Evolutionary conservation across 2,888 invertebrate species (phyloP).

Genomic region (Polydrusus cervinus): DNA sequence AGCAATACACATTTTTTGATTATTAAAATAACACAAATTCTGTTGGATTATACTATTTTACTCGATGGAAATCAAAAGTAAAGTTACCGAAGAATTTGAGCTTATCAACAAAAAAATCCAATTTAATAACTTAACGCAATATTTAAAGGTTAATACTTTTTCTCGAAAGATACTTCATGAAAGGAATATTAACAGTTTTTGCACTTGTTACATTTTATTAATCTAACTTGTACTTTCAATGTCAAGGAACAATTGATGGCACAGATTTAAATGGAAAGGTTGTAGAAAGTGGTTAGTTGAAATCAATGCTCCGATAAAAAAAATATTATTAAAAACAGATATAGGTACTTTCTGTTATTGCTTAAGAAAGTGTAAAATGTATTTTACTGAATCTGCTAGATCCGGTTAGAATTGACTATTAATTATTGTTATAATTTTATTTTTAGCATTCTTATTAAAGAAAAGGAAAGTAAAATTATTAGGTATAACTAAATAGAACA

Average conservation of each 20-base stretch:
- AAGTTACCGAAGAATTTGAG: too few relatives aligned
- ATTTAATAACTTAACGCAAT: too few relatives aligned
- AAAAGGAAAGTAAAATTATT: not conserved
- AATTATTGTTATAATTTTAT: constrained; percentile 10
- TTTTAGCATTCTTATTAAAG: not conserved
- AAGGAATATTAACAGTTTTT: too few relatives aligned
- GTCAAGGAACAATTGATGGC: constrained; percentile 45
- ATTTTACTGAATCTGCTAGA: constrained; percentile 38
- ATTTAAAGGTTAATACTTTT: too few relatives aligned
- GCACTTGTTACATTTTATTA: constrained; percentile 5
- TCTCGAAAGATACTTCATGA: too few relatives aligned
- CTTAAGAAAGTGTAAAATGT: constrained; percentile 44
- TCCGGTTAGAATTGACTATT: constrained; percentile 41
- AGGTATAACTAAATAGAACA: too few relatives aligned
- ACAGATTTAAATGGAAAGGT: constrained; percentile 47
- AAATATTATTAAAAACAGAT: constrained; percentile 43
- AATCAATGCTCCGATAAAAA: constrained; percentile 36
- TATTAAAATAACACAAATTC: too few relatives aligned
- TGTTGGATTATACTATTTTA: too few relatives aligned
- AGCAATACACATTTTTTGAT: too few relatives aligned
- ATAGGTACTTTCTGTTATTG: constrained; percentile 41
- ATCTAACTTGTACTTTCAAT: constrained; percentile 44
- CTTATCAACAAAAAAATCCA: not conserved
- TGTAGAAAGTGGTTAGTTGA: constrained; percentile 46
- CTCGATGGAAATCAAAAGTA: too few relatives aligned